A percentile compares a stretch with the other conserved stretches of the same genome.
Conservation (phyloP, 2,113 vertebrate genomes). For the Notiomystis cincta region DNA sequence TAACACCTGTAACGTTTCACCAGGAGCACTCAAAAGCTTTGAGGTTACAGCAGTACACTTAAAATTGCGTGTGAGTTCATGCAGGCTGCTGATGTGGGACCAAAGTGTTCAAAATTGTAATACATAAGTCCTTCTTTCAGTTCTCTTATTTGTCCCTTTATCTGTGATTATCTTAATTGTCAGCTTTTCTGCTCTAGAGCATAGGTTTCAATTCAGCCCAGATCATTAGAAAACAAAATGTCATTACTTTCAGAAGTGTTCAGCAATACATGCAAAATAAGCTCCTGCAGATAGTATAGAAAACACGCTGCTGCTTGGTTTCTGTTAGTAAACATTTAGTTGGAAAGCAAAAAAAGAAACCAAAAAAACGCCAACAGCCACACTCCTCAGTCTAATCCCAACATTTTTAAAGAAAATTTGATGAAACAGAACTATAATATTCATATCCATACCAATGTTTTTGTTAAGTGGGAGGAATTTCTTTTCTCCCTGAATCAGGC, state of each 20-base stretch:
- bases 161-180: background rate
- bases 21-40: background rate
- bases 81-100: background rate
- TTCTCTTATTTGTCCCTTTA: background rate
- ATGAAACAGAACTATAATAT: background rate
- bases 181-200: background rate
- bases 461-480: background rate
- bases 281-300: background rate
- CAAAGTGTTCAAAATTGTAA: background rate
- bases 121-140: background rate
- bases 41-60: background rate
- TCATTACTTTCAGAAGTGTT: background rate
- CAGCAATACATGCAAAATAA: background rate
- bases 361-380: accelerated
- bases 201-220: background rate
- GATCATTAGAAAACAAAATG: background rate
- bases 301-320: background rate
- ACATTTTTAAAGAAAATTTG: background rate
- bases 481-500: background rate
- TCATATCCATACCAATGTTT: background rate
- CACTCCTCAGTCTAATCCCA: background rate
- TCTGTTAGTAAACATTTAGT: background rate
- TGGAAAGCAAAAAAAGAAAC: background rate
- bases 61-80: background rate
- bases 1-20: background rate